These are phyloP conservation scores for Drosophila paulistorum DNA, from an alignment of 1,140 invertebrate genomes.

Conservation along the genomic window DNA sequence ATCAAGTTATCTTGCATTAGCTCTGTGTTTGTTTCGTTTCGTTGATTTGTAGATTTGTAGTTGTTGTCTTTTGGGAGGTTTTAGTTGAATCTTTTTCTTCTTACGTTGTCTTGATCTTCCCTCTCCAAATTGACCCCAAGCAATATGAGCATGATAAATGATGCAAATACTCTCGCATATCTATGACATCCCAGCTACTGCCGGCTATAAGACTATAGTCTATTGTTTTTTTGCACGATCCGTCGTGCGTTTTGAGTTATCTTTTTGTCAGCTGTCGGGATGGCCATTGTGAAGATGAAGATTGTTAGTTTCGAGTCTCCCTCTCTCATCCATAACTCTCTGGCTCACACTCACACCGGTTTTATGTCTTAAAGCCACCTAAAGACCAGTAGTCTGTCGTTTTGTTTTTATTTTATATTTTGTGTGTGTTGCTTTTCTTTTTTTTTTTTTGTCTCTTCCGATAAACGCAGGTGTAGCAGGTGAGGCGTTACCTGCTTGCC, in stretches of 20 bases:
- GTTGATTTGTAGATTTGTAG: background rate
- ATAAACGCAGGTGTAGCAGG: conserved; percentile 38
- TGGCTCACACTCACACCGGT: conserved; percentile 25
- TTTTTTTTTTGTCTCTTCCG: conserved; percentile 1
- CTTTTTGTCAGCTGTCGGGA: conserved; percentile 51
- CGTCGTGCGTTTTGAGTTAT: conserved; percentile 60
- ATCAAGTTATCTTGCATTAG: conserved; percentile 42
- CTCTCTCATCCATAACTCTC: conserved; percentile 31
- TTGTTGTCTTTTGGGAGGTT: background rate
- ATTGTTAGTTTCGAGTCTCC: conserved; percentile 27
- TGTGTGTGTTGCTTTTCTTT: conserved; percentile 15
- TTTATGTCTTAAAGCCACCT: conserved; percentile 18
- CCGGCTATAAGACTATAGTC: background rate
- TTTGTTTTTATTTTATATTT: conserved; percentile 8
- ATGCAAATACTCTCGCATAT: conserved; percentile 57
- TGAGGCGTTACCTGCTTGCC: conserved; percentile 41
- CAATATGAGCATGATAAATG: conserved; percentile 69
- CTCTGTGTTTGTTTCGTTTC: background rate
- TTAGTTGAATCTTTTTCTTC: background rate
- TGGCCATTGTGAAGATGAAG: conserved; percentile 48
- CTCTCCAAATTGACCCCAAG: conserved; percentile 47
- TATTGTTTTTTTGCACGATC: conserved; percentile 61
- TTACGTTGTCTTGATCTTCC: conserved; percentile 28
- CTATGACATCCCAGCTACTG: conserved; percentile 47
- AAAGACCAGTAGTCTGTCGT: conserved; percentile 54